Conservation (phyloP, 2,888 invertebrate genomes). For the Clusia tigrina region DNA sequence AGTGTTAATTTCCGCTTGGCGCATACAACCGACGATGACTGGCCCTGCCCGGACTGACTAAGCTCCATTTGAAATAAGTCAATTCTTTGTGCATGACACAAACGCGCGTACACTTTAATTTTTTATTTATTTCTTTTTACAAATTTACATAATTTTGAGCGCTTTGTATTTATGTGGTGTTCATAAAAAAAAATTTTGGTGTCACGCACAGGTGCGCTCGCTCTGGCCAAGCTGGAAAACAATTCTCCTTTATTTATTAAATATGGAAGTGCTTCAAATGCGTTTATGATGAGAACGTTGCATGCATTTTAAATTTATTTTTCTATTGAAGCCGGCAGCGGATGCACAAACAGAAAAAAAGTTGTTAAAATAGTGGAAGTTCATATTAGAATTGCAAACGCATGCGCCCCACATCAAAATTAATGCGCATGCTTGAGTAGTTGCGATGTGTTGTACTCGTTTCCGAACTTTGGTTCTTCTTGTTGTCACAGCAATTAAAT, state of each 20-base stretch:
- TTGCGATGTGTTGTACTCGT: not conserved
- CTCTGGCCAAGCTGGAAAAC: not conserved
- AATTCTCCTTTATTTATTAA: slow-evolving; percentile 42
- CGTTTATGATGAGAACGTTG: slow-evolving; percentile 34
- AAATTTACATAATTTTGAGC: not conserved
- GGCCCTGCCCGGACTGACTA: not conserved
- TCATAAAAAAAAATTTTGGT: not conserved
- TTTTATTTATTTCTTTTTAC: not conserved
- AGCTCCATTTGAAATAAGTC: not conserved
- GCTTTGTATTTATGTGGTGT: not conserved
- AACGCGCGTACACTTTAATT: not conserved
- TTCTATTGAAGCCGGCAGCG: no score
- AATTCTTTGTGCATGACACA: not conserved
- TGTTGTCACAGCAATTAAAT: slow-evolving; percentile 19
- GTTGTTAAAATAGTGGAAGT: not conserved
- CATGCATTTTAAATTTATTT: not conserved
- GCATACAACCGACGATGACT: not conserved
- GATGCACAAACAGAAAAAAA: not conserved
- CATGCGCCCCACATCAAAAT: not conserved
- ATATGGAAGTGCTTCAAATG: slow-evolving; percentile 51
- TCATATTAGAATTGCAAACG: slow-evolving; percentile 5
- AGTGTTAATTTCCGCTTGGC: not conserved
- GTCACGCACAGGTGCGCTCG: slow-evolving; percentile 15
- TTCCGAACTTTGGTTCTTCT: not conserved
- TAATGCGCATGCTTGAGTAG: not conserved